phyloP scores from a whole-genome alignment of 2,888 invertebrate species.

The Phengaris arion region DNA sequence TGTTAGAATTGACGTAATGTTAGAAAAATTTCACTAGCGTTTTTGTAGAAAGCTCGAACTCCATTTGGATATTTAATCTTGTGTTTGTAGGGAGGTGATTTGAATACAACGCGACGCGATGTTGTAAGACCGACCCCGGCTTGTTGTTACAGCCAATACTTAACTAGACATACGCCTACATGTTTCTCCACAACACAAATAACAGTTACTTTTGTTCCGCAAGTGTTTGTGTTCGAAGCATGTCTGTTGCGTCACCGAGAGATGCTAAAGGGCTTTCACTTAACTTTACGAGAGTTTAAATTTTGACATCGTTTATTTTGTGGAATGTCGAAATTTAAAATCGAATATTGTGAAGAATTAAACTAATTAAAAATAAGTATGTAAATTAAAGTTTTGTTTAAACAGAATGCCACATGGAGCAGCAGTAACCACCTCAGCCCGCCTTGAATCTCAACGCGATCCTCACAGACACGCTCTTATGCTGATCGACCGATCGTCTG shows the following conservation, averaged over 20 bases:
- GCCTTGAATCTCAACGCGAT: conserved; percentile 56
- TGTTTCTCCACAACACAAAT: conserved; percentile 12
- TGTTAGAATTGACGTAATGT: not conserved
- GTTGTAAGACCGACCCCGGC: conserved; percentile 25
- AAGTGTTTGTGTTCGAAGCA: conserved; percentile 16
- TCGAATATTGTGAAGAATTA: not conserved
- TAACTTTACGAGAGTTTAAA: conserved; percentile 17
- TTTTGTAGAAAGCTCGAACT: not conserved
- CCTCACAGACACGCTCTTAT: conserved; percentile 66
- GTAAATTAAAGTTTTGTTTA: not conserved
- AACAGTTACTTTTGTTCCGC: conserved; percentile 16
- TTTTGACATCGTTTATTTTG: conserved; percentile 10
- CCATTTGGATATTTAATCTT: conserved; percentile 19
- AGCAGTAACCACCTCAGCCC: conserved; percentile 46
- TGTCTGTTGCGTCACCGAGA: conserved; percentile 26
- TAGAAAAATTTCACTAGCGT: not conserved
- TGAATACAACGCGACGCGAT: conserved; percentile 18
- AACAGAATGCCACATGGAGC: conserved; percentile 27
- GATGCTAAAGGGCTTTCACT: conserved; percentile 15
- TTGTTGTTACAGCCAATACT: conserved; percentile 26
- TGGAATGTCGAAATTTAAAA: conserved; percentile 2
- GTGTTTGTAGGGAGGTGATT: conserved; percentile 6
- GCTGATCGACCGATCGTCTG: conserved; percentile 68
- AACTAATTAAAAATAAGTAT: not conserved
- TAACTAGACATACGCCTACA: conserved; percentile 23